Percentiles rank a stretch among this genome's conserved stretches.
Evolutionary conservation across 2,113 vertebrate genomes (phyloP).

Genomic region (Tiliqua scincoides): DNA sequence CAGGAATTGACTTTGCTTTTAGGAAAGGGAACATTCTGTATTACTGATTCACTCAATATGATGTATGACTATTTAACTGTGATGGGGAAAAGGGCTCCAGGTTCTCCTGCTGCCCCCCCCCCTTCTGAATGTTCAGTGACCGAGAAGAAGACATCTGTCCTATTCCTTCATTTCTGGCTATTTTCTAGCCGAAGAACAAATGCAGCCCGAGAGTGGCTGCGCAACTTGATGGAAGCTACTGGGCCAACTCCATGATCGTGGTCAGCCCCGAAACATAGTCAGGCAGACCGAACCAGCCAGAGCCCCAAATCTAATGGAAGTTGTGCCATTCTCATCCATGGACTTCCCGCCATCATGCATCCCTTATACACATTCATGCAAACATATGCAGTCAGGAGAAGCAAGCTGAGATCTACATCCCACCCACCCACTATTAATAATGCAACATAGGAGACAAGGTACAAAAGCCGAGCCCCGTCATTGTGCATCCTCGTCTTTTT

Average conservation of each 20-base stretch:
- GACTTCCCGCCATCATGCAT: slow-evolving; percentile 2
- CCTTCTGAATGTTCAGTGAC: too few relatives aligned
- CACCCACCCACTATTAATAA: slow-evolving; percentile 12
- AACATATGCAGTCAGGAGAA: neutral
- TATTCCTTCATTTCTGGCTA: too few relatives aligned
- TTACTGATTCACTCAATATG: too few relatives aligned
- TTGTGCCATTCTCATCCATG: neutral
- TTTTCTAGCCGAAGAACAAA: too few relatives aligned
- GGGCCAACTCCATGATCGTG: neutral
- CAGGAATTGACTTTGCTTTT: too few relatives aligned
- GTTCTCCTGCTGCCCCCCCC: too few relatives aligned
- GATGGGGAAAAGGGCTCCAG: too few relatives aligned
- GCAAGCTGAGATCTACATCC: slow-evolving; percentile 7
- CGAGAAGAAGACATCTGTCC: too few relatives aligned
- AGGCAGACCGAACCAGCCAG: neutral
- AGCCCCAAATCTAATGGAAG: neutral
- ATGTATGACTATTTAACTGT: too few relatives aligned
- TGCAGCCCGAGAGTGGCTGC: neutral
- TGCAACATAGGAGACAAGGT: neutral
- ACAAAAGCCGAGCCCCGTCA: neutral
- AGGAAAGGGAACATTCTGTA: too few relatives aligned
- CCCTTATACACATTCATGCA: neutral
- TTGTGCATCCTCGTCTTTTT: slow-evolving; percentile 29
- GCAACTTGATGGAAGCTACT: neutral
- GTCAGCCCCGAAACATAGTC: neutral